A percentile compares a stretch with the other conserved stretches of the same genome.
phyloP scores from a whole-genome alignment of 1,140 invertebrate species.

The Penaeus vannamei region DNA sequence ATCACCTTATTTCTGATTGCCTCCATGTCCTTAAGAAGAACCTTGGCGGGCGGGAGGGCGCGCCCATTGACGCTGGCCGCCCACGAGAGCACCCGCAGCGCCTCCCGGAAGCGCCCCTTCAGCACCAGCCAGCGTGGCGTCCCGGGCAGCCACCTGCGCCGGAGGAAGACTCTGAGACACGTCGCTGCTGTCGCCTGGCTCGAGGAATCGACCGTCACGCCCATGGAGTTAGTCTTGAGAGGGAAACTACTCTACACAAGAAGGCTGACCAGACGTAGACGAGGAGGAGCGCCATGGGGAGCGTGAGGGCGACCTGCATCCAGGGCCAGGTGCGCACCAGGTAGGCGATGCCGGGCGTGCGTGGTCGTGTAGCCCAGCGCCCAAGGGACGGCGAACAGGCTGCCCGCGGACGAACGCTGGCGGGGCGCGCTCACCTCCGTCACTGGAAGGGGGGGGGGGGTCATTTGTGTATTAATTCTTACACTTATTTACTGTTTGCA shows the following conservation, averaged over 20 bases:
- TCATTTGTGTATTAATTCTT: too few relatives aligned
- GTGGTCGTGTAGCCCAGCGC: constrained; percentile 10
- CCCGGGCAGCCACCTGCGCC: constrained; percentile 71
- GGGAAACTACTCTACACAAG: too few relatives aligned
- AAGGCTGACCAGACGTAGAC: constrained; percentile 21
- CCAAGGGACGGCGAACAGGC: constrained; percentile 30
- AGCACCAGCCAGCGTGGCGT: constrained; percentile 66
- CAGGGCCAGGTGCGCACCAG: constrained; percentile 43
- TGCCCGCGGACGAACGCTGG: not conserved
- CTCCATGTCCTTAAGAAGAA: too few relatives aligned
- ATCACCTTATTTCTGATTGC: too few relatives aligned
- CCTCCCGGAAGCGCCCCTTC: constrained; percentile 44
- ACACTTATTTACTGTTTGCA: too few relatives aligned
- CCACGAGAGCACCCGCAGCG: constrained; percentile 29
- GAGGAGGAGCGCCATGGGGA: not conserved
- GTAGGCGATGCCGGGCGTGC: constrained; percentile 23
- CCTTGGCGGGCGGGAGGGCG: constrained; percentile 47
- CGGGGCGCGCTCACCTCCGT: not conserved
- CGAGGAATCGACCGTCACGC: too few relatives aligned
- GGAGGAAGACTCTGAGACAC: too few relatives aligned
- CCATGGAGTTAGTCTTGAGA: too few relatives aligned
- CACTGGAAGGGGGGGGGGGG: too few relatives aligned
- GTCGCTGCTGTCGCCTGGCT: too few relatives aligned
- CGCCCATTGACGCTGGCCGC: constrained; percentile 45
- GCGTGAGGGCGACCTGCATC: constrained; percentile 12